These are phyloP conservation scores for Zaprionus ornatus DNA, from an alignment of 1,140 invertebrate species.

Conservation along the genomic window DNA sequence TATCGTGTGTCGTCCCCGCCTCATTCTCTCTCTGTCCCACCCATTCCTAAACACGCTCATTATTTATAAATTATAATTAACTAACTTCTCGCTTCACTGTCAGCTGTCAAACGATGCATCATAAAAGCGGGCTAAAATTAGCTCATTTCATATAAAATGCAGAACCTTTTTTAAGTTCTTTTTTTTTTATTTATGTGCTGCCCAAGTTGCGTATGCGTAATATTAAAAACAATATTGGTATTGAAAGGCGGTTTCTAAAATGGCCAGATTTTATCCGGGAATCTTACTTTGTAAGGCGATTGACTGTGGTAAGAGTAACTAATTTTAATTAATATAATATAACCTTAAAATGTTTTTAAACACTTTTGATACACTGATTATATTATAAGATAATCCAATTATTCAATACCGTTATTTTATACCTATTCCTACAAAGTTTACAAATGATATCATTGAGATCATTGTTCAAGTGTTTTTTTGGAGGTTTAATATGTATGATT, in stretches of 20 bases:
- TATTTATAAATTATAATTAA: conserved; percentile 68
- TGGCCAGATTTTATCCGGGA: background rate
- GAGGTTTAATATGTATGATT: too few relatives aligned
- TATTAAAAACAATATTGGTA: background rate
- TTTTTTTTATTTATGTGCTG: background rate
- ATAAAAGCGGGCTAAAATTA: conserved; percentile 14
- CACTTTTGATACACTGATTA: too few relatives aligned
- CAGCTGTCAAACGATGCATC: conserved; percentile 36
- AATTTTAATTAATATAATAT: too few relatives aligned
- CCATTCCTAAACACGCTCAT: background rate
- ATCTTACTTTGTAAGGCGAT: too few relatives aligned
- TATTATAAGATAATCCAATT: too few relatives aligned
- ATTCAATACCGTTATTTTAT: too few relatives aligned
- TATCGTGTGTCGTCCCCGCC: conserved; percentile 1
- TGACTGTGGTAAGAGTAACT: too few relatives aligned
- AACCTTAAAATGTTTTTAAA: too few relatives aligned
- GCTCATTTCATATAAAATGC: conserved; percentile 10
- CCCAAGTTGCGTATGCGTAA: conserved; percentile 24
- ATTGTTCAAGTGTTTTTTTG: too few relatives aligned
- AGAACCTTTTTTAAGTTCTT: background rate
- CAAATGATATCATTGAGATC: too few relatives aligned
- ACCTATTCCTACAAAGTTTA: too few relatives aligned
- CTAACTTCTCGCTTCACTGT: conserved; percentile 29
- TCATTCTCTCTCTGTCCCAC: background rate
- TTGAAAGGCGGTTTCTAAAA: too few relatives aligned